A percentile compares a stretch with the other conserved stretches of the same genome.
These are phyloP conservation scores for Cenopis cana DNA, from an alignment of 2,888 invertebrate genomes.

Conservation along the genomic window DNA sequence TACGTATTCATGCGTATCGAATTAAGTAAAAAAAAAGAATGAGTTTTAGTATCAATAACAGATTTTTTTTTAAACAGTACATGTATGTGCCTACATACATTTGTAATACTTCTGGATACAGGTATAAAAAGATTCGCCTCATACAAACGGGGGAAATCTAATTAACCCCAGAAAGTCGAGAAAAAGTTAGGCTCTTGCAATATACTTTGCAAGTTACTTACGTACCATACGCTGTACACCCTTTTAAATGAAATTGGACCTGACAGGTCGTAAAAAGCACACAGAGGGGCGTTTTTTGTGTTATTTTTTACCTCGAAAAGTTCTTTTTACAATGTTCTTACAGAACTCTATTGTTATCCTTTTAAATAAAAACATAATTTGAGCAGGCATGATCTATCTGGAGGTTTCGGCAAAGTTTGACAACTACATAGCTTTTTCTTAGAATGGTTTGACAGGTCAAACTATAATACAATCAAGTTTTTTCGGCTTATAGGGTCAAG, in stretches of 20 bases:
- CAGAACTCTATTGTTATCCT: neutral
- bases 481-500: no score
- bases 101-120: neutral
- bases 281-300: neutral
- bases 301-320: neutral
- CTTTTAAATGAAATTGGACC: conserved; percentile 25
- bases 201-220: conserved; percentile 31
- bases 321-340: neutral
- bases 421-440: no score
- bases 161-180: neutral
- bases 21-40: no score
- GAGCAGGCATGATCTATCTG: no score
- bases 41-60: no score
- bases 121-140: neutral
- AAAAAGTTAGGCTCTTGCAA: conserved; percentile 12
- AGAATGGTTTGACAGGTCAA: no score
- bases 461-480: no score
- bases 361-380: no score
- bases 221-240: neutral
- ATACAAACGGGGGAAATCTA: neutral
- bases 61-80: no score
- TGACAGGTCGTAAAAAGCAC: conserved; percentile 30
- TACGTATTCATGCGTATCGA: no score
- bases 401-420: no score
- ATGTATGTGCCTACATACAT: no score